Conservation (phyloP, 2,888 invertebrate species). For the Eledone cirrhosa region DNA sequence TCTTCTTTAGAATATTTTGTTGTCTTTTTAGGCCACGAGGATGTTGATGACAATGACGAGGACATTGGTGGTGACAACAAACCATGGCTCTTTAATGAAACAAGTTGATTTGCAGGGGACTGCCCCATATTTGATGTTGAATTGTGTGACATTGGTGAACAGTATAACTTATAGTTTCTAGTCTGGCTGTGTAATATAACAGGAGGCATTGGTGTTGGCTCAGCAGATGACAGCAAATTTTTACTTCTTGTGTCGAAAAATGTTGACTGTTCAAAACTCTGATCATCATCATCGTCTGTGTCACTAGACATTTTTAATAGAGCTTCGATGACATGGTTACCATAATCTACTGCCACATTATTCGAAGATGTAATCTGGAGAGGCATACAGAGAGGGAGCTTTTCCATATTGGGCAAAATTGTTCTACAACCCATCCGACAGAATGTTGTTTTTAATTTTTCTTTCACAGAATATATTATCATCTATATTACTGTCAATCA, state of each 20-base stretch:
- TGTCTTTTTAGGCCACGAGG: constrained; percentile 4
- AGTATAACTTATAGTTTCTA: too few species aligned
- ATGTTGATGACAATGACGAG: background rate
- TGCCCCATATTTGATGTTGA: background rate
- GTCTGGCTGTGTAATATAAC: background rate
- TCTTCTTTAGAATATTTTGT: constrained; percentile 17
- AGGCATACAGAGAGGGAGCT: background rate
- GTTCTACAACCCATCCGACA: constrained; percentile 24
- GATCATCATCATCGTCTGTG: constrained; percentile 18
- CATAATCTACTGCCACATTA: background rate
- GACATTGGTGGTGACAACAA: background rate
- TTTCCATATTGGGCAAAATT: constrained; percentile 14
- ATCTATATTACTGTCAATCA: too few species aligned
- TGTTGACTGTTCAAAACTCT: too few species aligned
- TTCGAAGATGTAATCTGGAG: background rate
- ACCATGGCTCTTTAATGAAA: background rate
- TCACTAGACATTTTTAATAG: constrained; percentile 23
- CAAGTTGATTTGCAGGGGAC: background rate
- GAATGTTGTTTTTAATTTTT: background rate
- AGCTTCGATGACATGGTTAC: constrained; percentile 19
- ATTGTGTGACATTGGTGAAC: background rate
- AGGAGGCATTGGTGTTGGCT: background rate
- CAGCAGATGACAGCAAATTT: background rate
- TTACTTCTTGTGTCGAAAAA: background rate
- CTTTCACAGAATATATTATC: too few species aligned